phyloP scores from a whole-genome alignment of 2,797 vertebrate genomes.

The Spinibarbus caldwelli region DNA sequence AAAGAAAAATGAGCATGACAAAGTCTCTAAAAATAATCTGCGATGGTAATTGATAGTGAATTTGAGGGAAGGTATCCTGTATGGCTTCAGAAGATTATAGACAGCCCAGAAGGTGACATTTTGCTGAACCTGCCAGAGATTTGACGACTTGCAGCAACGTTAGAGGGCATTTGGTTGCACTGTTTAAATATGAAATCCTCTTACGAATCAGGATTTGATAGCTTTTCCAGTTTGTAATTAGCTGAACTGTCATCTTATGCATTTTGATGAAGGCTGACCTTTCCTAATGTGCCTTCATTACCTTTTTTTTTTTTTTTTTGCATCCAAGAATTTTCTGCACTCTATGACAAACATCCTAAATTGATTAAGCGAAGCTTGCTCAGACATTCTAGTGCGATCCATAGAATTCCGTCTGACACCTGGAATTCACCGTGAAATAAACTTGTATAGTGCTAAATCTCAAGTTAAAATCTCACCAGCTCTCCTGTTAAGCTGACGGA shows the following conservation, averaged over 20 bases:
- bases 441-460: constrained; percentile 5
- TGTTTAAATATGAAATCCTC: constrained; percentile 32
- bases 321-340: background rate
- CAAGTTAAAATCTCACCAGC: constrained; percentile 2
- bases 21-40: constrained; percentile 15
- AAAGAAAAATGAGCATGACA: constrained; percentile 1
- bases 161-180: constrained; percentile 4
- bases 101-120: constrained; percentile 11
- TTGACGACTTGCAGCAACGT: background rate
- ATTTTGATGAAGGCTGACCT: constrained; percentile 36
- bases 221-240: constrained; percentile 42
- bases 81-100: constrained; percentile 25
- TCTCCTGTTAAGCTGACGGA: constrained; percentile 28
- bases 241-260: constrained; percentile 18
- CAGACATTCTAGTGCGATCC: background rate
- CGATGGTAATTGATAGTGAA: constrained; percentile 12
- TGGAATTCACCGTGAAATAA: constrained; percentile 13
- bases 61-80: constrained; percentile 11
- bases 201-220: constrained; percentile 26
- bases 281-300: constrained; percentile 7
- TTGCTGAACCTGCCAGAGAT: constrained; percentile 9
- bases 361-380: constrained; percentile 22
- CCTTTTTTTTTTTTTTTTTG: background rate
- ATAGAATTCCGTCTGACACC: background rate
- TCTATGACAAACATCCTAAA: constrained; percentile 15